Base-by-base conservation (phyloP, 2,797 vertebrate genomes). In the Crocodylus rhombifer region DNA sequence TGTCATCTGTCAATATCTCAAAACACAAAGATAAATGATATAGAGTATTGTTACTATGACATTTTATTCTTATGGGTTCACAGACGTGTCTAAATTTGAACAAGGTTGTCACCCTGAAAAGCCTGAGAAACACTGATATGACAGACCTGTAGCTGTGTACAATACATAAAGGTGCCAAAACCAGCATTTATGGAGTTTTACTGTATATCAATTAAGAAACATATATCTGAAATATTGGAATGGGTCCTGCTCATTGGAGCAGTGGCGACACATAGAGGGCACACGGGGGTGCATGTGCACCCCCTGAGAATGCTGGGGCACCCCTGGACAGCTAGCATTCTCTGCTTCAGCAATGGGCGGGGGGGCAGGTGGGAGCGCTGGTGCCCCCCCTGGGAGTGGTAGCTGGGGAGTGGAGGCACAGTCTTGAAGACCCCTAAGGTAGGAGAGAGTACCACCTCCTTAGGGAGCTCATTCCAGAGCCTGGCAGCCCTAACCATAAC, bases 1-100 rank as follows among this genome's bases (percentile, higher is more conserved):
- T 92, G 89, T 23, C 42, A 51, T 82, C 51, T 92, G 30, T 73
- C 74, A 90, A 64, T 79, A 69, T 51, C 83, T 90, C 62, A 80
- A 87, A 30, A 58, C 0, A 0, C 9, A 55, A 63, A 65, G 4
- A 58, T n/a, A 78, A 73, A 77, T 95, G 87, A 92, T 80, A 84
- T 96, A 67, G 75, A 28, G 25, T 94, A 7, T 67, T 33, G 33
- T 33, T 30, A 67, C 2, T 33, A 30, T 20, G 18, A 36, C 65
- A 18, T 67, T 13, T 36, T 36, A 21, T 33, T 69, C 14, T 12
- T 33, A 33, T n/a, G 33, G 65, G 20, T 18, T 36, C 30, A 33
- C 36, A 21, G 67, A 78, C 12, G 62, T 79, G 77, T 58, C 84
- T 51, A 73, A 9, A 5, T 87, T 89, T 74, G 73, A 61, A 86